phyloP scores from a whole-genome alignment of 2,888 invertebrate genomes.

The Crossocerus cetratus region DNA sequence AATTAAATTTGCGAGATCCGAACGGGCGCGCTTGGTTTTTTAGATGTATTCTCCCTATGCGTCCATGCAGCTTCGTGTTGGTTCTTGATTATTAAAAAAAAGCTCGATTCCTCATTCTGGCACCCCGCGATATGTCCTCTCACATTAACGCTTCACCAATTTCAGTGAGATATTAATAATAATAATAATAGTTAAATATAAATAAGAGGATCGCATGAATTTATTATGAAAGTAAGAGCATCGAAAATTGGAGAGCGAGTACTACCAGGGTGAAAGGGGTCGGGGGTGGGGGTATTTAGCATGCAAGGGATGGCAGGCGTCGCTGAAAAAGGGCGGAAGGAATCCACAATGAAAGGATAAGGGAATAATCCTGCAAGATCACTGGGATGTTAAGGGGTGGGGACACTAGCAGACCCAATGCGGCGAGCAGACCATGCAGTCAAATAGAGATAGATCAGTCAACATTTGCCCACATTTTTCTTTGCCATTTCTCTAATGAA shows the following conservation, averaged over 20 bases:
- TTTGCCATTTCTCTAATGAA: background rate
- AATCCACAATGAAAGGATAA: slow-evolving; percentile 70
- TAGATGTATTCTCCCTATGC: no score
- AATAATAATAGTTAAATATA: no score
- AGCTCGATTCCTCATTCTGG: no score
- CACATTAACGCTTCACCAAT: no score
- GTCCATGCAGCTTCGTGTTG: no score
- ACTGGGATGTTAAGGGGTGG: slow-evolving; percentile 27
- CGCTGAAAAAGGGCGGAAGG: slow-evolving; percentile 66
- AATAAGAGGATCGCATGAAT: no score
- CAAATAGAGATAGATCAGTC: slow-evolving; percentile 13
- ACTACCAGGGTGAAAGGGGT: slow-evolving; percentile 20
- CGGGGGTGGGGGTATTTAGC: slow-evolving; percentile 50
- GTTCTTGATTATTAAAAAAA: no score
- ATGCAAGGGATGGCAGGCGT: slow-evolving; percentile 59
- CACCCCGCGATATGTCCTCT: no score
- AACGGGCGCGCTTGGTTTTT: no score
- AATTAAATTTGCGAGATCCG: no score
- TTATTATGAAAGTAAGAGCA: slow-evolving; percentile 2
- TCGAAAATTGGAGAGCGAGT: background rate
- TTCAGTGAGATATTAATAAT: no score
- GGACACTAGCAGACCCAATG: slow-evolving; percentile 7
- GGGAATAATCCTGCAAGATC: slow-evolving; percentile 62
- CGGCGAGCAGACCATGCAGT: slow-evolving; percentile 10
- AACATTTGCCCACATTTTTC: slow-evolving; percentile 8